Base-by-base conservation (phyloP, 2,888 invertebrate species). In the Rhamphomyia laevipes region DNA sequence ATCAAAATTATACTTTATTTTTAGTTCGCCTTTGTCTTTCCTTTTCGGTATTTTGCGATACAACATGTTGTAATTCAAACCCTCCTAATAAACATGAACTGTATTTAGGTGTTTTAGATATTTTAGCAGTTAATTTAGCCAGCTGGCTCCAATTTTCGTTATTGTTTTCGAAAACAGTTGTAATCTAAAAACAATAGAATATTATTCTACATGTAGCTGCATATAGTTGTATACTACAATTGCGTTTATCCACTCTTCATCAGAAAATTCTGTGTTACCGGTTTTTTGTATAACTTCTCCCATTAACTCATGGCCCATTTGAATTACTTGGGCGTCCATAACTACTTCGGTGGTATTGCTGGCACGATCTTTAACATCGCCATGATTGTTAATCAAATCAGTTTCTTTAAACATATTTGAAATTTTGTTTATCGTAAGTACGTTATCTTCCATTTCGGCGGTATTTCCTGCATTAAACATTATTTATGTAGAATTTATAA, bases 301-400 rank as follows among this genome's bases (percentile, higher is more conserved):
- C 5, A 67, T 58, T 1, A 68, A 56, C 47, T 68, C 67, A 53
- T 66, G 63, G 46, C 63, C 64, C 49, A 67, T 63, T 43, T 66
- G 42, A 13, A 42, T 23, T 1, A 70, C 62, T 50, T 71, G 63
- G 2, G 72, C 67, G 57, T 73, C 70, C 51, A 63, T 59, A 3
- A 68, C 63, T 9, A 67, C 61, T 53, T 70, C 68, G 3, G 64
- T 60, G 10, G 67, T 58, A 53, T 71, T 68, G 30, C 67, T 66
- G 2, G 62, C 57, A 3, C 62, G 62, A 16, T 65, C 60, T 5
- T 60, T 58, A 11, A 61, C 53, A 12, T 59, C 61, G 4, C 59
- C 59, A 50, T 64, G 58, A 10, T 53, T 57, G 12, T 58, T 60
- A 3, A 64, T 59, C 3, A 58, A 51, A 50, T 68, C 61, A 1